A percentile compares a stretch with the other conserved stretches of the same genome.
These are phyloP conservation scores for Tipula vernalis DNA, from an alignment of 2,888 invertebrate species.

Conservation along the genomic window DNA sequence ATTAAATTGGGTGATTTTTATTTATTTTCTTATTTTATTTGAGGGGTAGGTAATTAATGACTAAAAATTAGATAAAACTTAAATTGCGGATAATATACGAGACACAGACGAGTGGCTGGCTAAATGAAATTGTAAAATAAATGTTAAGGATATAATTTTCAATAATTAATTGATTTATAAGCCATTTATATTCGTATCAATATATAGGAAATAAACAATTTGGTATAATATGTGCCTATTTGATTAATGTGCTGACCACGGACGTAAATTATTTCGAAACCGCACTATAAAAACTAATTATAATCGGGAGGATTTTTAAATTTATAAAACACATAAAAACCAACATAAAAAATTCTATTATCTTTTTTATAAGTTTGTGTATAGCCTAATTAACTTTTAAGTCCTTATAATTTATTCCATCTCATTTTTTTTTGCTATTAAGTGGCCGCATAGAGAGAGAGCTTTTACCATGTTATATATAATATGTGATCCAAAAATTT, in stretches of 20 bases:
- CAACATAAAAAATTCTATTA: too few relatives aligned
- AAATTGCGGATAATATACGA: not conserved
- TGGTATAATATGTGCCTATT: not conserved
- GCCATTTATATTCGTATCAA: not conserved
- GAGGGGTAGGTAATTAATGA: not conserved
- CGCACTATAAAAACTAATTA: not conserved
- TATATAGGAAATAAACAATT: not conserved
- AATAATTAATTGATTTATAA: slow-evolving; percentile 4
- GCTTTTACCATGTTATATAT: not conserved
- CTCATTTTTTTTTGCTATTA: not conserved
- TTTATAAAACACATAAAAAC: not conserved
- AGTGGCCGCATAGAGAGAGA: not conserved
- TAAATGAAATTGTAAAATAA: not conserved
- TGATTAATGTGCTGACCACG: not conserved
- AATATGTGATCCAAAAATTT: not conserved
- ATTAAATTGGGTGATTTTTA: not conserved
- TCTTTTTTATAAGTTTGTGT: too few relatives aligned
- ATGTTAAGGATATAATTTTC: not conserved
- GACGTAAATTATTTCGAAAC: not conserved
- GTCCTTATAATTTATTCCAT: not conserved
- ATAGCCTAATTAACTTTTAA: not conserved
- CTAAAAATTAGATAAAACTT: not conserved
- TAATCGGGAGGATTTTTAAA: not conserved
- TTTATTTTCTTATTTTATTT: not conserved
- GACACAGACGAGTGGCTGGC: not conserved